phyloP scores from a whole-genome alignment of 30 jellyfish, hydroid and myxozoan species.

The Cassiopea xamachana region DNA sequence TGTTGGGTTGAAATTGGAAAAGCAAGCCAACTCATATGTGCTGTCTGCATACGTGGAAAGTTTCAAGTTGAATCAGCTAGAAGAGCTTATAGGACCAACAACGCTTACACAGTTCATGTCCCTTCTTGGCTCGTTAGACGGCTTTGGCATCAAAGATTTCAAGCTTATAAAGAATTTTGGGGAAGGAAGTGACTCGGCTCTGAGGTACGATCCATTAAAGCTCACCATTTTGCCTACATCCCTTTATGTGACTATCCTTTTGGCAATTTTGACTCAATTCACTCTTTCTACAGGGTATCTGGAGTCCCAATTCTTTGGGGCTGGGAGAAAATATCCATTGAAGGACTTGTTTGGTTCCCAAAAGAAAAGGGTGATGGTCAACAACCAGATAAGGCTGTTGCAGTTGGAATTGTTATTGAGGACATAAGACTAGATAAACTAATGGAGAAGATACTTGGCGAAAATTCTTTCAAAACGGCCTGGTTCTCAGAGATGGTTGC shows the following conservation, averaged over 20 bases:
- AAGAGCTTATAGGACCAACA: conserved; percentile 32
- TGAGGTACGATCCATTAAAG: not conserved
- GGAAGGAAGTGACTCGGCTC: conserved; percentile 11
- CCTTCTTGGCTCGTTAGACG: conserved; percentile 46
- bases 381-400: conserved; percentile 48
- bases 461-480: conserved; percentile 53
- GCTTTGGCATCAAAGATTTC: conserved; percentile 58
- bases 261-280: not conserved
- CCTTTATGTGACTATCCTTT: not conserved
- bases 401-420: conserved; percentile 67
- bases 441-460: conserved; percentile 50
- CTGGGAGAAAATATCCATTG: conserved; percentile 21
- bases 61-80: conserved; percentile 18
- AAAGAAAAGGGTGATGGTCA: not conserved
- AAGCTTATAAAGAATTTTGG: conserved; percentile 29
- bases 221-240: not conserved
- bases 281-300: conserved; percentile 36
- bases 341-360: conserved; percentile 56
- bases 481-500: conserved; percentile 77
- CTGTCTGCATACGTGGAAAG: conserved; percentile 37
- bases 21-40: conserved; percentile 10
- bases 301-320: conserved; percentile 66
- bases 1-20: conserved; percentile 47
- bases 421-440: conserved; percentile 48
- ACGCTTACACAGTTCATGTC: not conserved